phyloP scores from a whole-genome alignment of 2,888 invertebrate species.

The Unio delphinus region DNA sequence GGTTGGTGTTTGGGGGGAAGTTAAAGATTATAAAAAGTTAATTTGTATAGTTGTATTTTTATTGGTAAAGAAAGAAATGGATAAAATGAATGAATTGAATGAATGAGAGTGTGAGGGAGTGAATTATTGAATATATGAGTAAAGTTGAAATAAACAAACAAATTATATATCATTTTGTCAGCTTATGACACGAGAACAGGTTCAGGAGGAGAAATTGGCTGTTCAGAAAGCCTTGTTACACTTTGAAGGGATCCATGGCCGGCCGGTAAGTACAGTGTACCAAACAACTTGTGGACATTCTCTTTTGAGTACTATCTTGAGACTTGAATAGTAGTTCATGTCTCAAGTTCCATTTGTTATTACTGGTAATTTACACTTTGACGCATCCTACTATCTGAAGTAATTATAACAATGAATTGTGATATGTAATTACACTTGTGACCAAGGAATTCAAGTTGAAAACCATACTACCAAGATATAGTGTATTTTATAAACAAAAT shows the following conservation, averaged over 20 bases:
- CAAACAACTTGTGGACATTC: background rate
- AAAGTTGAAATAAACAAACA: background rate
- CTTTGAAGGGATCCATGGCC: slow-evolving; percentile 89
- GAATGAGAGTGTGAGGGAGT: too few species aligned
- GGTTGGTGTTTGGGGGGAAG: background rate
- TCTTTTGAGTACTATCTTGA: background rate
- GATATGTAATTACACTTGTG: too few species aligned
- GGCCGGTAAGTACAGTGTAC: slow-evolving; percentile 77
- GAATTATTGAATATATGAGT: too few species aligned
- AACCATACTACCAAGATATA: too few species aligned
- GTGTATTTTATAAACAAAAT: too few species aligned
- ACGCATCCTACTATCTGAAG: too few species aligned
- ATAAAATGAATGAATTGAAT: too few species aligned
- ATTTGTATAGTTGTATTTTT: background rate
- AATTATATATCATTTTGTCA: slow-evolving; percentile 26
- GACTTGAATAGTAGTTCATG: background rate
- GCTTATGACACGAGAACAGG: slow-evolving; percentile 83
- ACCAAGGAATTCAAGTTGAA: too few species aligned
- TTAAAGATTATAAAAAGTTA: background rate
- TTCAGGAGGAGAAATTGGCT: slow-evolving; percentile 90
- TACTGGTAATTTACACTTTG: background rate
- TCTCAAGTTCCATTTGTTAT: background rate
- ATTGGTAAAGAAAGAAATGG: too few species aligned
- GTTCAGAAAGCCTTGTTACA: slow-evolving; percentile 91
- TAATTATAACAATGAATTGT: too few species aligned